Base-by-base conservation (phyloP, 2,888 invertebrate genomes). In the Ochropacha duplaris region DNA sequence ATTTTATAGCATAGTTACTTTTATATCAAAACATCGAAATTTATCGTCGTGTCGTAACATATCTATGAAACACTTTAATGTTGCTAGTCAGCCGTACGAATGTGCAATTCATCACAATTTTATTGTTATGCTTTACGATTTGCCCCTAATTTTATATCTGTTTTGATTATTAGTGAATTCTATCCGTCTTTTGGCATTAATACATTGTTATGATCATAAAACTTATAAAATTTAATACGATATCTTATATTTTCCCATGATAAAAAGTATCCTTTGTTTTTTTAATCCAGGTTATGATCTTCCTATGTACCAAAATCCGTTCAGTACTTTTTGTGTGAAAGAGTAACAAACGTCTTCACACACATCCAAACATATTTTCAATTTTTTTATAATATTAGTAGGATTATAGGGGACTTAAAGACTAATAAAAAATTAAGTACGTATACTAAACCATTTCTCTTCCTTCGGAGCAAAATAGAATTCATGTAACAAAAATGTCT, bases 401-500 rank as follows among this genome's bases (percentile, higher is more conserved):
- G n/a, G n/a, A n/a, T n/a, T 12, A 34, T 31, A 52, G 12, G 22
- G 34, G 34, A 52, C 57, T 4, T 26, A 54, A 64, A 68, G 67
- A n/a, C n/a, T n/a, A n/a, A n/a, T n/a, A n/a, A n/a, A n/a, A 69
- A 72, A 74, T 71, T 72, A 69, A 72, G 76, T 77, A 69, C 64
- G 66, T 59, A 60, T 61, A 71, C 65, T 76, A 76, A 77, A 77
- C 76, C 76, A 79, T 82, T 83, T 77, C 74, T 75, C 75, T 79
- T 75, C 73, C 82, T 80, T 86, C 78, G 79, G 81, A 76, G 79
- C 79, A 68, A 71, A 77, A 79, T 80, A 72, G 79, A 81, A 83
- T 83, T 84, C 86, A 79, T 74, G 72, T 69, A 78, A 74, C 66
- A 75, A 75, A 72, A 76, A 74, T 70, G 61, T 71, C 69, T 83